Percentiles rank a stretch among this genome's conserved stretches.
phyloP scores from a whole-genome alignment of 2,888 invertebrate genomes.

The Monopis laevigella region DNA sequence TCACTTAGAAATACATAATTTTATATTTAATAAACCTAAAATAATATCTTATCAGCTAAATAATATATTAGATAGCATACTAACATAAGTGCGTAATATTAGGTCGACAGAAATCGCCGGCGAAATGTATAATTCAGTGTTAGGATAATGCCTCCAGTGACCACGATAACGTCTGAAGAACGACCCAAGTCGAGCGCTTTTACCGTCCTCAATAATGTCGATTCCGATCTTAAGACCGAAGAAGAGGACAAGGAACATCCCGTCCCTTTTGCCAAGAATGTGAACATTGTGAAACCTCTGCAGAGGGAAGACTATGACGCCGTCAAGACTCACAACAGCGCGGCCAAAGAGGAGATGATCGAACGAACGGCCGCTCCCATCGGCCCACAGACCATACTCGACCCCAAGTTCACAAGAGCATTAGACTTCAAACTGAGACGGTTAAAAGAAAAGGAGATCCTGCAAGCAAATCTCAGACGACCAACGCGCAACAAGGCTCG shows the following conservation, averaged over 20 bases:
- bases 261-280: slow-evolving; percentile 15
- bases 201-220: slow-evolving; percentile 34
- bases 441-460: slow-evolving; percentile 70
- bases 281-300: slow-evolving; percentile 36
- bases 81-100: slow-evolving; percentile 6
- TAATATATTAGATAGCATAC: too few relatives aligned
- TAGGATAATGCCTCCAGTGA: slow-evolving; percentile 36
- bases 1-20: not conserved
- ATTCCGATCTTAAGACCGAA: slow-evolving; percentile 15
- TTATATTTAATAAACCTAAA: slow-evolving; percentile 1
- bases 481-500: slow-evolving; percentile 34
- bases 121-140: slow-evolving; percentile 5
- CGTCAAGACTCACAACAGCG: slow-evolving; percentile 11
- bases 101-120: slow-evolving; percentile 2
- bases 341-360: slow-evolving; percentile 13
- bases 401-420: slow-evolving; percentile 72
- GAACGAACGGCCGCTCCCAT: slow-evolving; percentile 18
- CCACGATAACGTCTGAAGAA: slow-evolving; percentile 27
- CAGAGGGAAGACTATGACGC: slow-evolving; percentile 26
- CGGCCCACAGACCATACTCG: slow-evolving; percentile 35
- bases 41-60: too few relatives aligned
- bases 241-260: slow-evolving; percentile 2
- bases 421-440: slow-evolving; percentile 76
- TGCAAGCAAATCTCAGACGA: slow-evolving; percentile 39
- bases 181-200: slow-evolving; percentile 29